Conservation (phyloP, 2,888 invertebrate species). For the Nomada ruficornis region DNA sequence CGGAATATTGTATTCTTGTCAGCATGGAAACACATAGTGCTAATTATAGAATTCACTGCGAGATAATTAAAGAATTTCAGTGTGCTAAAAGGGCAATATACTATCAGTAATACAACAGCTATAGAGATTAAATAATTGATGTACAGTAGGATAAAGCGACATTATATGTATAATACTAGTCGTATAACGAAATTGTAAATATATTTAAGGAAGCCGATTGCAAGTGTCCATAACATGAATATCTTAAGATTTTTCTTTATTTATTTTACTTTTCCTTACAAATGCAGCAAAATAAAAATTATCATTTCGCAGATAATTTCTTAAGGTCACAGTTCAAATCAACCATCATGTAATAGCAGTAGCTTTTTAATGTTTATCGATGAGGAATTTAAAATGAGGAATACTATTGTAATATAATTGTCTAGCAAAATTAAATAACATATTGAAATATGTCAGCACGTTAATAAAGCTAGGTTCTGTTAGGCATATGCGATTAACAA, state of each 20-base stretch:
- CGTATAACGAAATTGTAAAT: no score
- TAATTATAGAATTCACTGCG: constrained; percentile 12
- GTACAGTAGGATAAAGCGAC: not conserved
- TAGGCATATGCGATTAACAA: not conserved
- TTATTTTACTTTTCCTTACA: no score
- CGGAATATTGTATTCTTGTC: constrained; percentile 1
- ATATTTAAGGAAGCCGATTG: no score
- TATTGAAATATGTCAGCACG: no score
- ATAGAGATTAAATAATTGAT: not conserved
- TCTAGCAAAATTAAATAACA: not conserved
- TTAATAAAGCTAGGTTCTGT: no score
- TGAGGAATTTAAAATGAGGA: not conserved
- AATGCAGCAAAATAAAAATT: no score
- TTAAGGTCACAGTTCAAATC: not conserved
- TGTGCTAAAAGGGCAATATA: not conserved
- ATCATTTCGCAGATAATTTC: not conserved
- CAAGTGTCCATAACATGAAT: no score
- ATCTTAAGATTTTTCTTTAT: no score
- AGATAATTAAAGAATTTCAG: constrained; percentile 4
- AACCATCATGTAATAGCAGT: not conserved
- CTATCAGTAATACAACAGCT: not conserved
- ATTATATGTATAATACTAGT: no score
- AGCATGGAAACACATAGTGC: not conserved
- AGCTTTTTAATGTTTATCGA: no score
- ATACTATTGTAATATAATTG: not conserved